Conservation (phyloP, 2,113 vertebrate genomes). For the Chlamydotis undulata region DNA sequence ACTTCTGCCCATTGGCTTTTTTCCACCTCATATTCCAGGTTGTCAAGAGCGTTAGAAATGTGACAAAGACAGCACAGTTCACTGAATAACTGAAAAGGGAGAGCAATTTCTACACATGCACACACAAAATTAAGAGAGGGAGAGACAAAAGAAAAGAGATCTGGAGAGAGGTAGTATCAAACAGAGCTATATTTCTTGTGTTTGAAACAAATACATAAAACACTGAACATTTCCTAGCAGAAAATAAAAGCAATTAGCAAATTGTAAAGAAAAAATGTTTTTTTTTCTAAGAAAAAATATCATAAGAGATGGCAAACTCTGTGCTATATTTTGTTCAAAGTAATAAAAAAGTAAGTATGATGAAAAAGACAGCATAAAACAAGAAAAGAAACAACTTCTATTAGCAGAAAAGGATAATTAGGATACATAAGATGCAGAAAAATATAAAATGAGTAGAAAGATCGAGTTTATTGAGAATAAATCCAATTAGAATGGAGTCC, state of each 20-base stretch:
- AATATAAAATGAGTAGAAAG: neutral
- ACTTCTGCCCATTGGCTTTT: neutral
- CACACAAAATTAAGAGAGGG: neutral
- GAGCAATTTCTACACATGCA: neutral
- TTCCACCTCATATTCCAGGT: neutral
- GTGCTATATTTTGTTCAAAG: neutral
- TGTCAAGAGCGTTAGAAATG: neutral
- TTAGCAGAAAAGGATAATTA: neutral
- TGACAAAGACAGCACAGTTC: neutral
- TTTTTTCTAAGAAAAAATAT: neutral
- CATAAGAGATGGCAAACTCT: conserved; percentile 27
- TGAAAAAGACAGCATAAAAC: conserved; percentile 8
- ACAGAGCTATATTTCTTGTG: neutral
- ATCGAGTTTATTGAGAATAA: conserved; percentile 13
- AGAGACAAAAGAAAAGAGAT: no score
- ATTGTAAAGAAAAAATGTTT: conserved; percentile 9
- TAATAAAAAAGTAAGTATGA: conserved; percentile 10
- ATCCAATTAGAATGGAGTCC: neutral
- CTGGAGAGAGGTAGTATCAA: neutral
- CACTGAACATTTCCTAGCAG: neutral
- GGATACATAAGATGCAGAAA: neutral
- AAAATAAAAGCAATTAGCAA: neutral
- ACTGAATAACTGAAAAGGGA: neutral
- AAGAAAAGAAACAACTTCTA: neutral
- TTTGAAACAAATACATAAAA: neutral